phyloP scores from a whole-genome alignment of 2,113 vertebrate genomes.

The Poecile atricapillus region DNA sequence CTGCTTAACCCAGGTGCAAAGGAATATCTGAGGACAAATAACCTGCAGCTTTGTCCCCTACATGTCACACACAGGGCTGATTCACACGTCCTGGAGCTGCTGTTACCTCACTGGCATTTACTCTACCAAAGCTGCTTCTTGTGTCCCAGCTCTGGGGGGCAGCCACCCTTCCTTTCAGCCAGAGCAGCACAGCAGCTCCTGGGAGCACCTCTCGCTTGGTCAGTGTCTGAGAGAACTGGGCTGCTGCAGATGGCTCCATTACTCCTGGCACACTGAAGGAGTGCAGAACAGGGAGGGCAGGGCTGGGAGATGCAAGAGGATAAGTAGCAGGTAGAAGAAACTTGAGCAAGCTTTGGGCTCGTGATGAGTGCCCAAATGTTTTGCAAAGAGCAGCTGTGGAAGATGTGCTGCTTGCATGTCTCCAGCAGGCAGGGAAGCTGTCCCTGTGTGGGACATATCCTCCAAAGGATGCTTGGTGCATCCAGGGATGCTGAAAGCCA shows the following conservation, averaged over 20 bases:
- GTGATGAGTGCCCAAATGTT: not conserved
- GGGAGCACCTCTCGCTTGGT: accelerated
- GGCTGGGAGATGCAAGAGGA: not conserved
- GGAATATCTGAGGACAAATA: not conserved
- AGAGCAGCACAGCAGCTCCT: not conserved
- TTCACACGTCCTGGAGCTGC: not conserved
- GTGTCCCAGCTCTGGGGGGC: not conserved
- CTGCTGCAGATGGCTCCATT: not conserved
- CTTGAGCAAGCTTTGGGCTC: not conserved
- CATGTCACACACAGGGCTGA: not conserved
- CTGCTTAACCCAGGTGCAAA: not conserved
- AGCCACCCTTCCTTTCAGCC: not conserved
- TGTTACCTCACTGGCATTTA: not conserved
- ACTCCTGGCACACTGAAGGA: not conserved
- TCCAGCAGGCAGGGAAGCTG: not conserved
- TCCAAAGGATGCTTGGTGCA: not conserved
- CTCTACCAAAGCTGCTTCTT: not conserved
- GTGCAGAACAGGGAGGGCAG: not conserved
- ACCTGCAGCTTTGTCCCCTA: not conserved
- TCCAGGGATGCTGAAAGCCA: not conserved
- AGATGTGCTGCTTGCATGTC: not conserved
- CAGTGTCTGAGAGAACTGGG: not conserved
- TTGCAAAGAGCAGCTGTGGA: not conserved
- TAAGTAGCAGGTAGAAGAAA: not conserved
- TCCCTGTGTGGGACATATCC: not conserved